These are phyloP conservation scores for Steinernema feltiae DNA, from an alignment of 1,140 invertebrate species.

Conservation along the genomic window DNA sequence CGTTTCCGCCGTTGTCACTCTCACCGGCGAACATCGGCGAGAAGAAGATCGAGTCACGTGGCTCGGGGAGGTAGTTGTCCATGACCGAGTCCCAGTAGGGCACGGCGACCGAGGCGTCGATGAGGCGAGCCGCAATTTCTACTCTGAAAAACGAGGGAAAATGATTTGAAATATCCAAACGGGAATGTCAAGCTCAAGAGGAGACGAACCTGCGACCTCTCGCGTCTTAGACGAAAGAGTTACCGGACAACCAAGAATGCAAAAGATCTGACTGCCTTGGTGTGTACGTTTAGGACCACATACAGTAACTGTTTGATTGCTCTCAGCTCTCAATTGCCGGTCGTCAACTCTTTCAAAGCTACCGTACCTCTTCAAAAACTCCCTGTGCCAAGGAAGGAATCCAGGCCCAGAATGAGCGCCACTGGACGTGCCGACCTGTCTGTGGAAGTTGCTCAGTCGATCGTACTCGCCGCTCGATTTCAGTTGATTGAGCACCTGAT, in stretches of 20 bases:
- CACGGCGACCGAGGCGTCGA: slow-evolving; percentile 53
- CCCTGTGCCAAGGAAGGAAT: slow-evolving; percentile 54
- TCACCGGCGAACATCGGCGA: slow-evolving; percentile 54
- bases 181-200: background rate
- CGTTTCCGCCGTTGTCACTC: slow-evolving; percentile 33
- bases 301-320: too few species aligned
- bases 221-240: background rate
- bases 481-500: slow-evolving; percentile 56
- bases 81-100: slow-evolving; percentile 60
- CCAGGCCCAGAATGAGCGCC: slow-evolving; percentile 52
- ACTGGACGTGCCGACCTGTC: slow-evolving; percentile 36
- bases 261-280: too few species aligned
- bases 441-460: slow-evolving; percentile 45
- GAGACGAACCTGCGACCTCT: background rate
- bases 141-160: slow-evolving; percentile 27
- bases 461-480: slow-evolving; percentile 58
- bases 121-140: slow-evolving; percentile 46
- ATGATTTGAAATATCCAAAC: too few species aligned
- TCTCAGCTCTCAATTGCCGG: too few species aligned
- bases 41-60: slow-evolving; percentile 58
- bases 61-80: slow-evolving; percentile 56
- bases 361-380: slow-evolving; percentile 44
- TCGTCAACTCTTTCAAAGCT: too few species aligned
- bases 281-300: too few species aligned
- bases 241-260: too few species aligned